These are phyloP conservation scores for Octodonta nipae DNA, from an alignment of 2,888 invertebrate genomes.

Conservation along the genomic window DNA sequence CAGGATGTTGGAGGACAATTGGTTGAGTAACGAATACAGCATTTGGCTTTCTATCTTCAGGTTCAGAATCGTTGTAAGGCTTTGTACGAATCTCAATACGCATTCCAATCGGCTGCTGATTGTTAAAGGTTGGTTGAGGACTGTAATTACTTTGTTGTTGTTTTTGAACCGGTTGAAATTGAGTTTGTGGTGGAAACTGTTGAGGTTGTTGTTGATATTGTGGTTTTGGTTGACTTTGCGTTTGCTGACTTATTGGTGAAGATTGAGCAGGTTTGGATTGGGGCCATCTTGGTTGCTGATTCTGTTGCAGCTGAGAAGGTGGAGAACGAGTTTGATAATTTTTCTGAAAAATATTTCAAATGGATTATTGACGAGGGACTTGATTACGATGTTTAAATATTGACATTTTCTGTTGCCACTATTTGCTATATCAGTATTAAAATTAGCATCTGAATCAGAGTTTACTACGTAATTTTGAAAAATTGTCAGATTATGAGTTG, in stretches of 20 bases:
- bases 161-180: not conserved
- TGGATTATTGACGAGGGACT: no score
- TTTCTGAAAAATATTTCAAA: not conserved
- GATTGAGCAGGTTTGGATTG: constrained; percentile 10
- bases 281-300: constrained; percentile 15
- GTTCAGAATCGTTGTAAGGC: constrained; percentile 9
- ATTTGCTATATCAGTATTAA: no score
- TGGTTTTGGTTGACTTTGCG: constrained; percentile 20
- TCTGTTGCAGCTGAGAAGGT: constrained; percentile 9
- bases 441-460: no score
- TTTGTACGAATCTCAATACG: constrained; percentile 18
- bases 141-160: not conserved
- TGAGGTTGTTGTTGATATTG: constrained; percentile 19
- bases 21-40: constrained; percentile 30
- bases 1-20: constrained; percentile 27
- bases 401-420: no score
- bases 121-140: constrained; percentile 3
- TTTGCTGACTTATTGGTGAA: constrained; percentile 14
- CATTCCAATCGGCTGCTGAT: constrained; percentile 11
- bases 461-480: no score
- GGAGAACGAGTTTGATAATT: constrained; percentile 8
- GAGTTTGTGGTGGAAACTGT: constrained; percentile 3
- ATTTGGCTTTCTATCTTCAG: constrained; percentile 23
- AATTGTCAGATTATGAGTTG: no score
- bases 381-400: no score